These are phyloP conservation scores for Eurytoma californica DNA, from an alignment of 2,888 invertebrate genomes.

Conservation along the genomic window DNA sequence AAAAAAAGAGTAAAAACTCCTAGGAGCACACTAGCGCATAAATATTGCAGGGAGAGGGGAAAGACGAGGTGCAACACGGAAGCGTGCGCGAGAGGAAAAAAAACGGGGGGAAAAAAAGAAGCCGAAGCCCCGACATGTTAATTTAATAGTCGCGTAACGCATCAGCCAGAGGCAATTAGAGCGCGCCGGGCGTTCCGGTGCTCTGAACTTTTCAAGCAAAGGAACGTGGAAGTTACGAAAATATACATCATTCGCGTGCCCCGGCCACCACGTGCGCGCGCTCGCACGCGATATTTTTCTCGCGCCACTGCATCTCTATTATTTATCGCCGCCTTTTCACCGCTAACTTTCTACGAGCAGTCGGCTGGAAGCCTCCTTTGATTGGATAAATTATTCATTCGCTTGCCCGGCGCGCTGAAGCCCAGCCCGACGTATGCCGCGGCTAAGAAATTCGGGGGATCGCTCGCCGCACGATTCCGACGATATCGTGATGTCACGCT, in stretches of 20 bases:
- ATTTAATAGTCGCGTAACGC: slow-evolving; percentile 37
- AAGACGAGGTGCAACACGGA: background rate
- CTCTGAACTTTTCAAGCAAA: slow-evolving; percentile 24
- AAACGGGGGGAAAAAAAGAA: background rate
- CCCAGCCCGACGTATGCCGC: too few relatives aligned
- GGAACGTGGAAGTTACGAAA: slow-evolving; percentile 38
- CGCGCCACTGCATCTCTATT: background rate
- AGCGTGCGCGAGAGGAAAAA: too few relatives aligned
- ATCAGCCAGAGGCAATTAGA: slow-evolving; percentile 42
- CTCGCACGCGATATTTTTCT: background rate
- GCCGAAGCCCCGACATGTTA: slow-evolving; percentile 26
- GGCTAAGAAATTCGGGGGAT: too few relatives aligned
- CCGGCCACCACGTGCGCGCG: background rate
- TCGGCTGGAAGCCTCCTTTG: too few relatives aligned
- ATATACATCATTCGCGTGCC: slow-evolving; percentile 28
- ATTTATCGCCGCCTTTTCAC: background rate
- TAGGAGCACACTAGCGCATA: too few relatives aligned
- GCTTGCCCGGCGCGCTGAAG: too few relatives aligned
- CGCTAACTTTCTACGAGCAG: too few relatives aligned
- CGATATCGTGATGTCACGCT: too few relatives aligned
- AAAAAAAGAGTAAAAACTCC: too few relatives aligned
- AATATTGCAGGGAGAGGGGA: background rate
- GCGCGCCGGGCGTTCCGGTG: slow-evolving; percentile 13
- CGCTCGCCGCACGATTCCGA: too few relatives aligned
- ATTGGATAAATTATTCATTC: too few relatives aligned